These are phyloP conservation scores for Sardinella longiceps DNA, from an alignment of 2,797 vertebrate genomes.

Conservation along the genomic window DNA sequence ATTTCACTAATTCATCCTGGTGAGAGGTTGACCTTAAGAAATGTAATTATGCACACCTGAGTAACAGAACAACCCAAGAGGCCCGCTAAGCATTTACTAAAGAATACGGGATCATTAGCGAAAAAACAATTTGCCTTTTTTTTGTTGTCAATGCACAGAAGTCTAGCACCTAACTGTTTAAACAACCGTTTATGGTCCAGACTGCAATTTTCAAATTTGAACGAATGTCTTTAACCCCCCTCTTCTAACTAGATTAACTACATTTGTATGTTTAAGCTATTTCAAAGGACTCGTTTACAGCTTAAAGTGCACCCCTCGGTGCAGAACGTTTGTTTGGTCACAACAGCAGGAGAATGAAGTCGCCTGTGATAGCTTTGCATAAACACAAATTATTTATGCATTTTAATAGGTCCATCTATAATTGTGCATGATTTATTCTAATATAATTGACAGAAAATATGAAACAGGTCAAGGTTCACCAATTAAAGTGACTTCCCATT, in stretches of 20 bases:
- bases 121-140: conserved; percentile 76
- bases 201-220: conserved; percentile 27
- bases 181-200: conserved; percentile 56
- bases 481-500: conserved; percentile 99
- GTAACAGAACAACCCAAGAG: conserved; percentile 77
- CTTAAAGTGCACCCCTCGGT: conserved; percentile 45
- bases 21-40: conserved; percentile 86
- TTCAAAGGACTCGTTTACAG: conserved; percentile 25
- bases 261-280: conserved; percentile 7
- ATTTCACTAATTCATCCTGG: conserved; percentile 84
- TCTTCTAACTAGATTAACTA: not conserved
- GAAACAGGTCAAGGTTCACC: conserved; percentile 96
- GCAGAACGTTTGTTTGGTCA: conserved; percentile 75
- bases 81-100: conserved; percentile 73
- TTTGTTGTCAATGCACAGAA: conserved; percentile 50
- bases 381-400: conserved; percentile 98
- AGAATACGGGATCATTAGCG: conserved; percentile 79
- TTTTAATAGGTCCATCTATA: conserved; percentile 96
- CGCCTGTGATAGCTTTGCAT: conserved; percentile 71
- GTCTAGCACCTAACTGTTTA: conserved; percentile 60
- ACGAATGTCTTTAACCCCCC: conserved; percentile 5
- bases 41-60: conserved; percentile 85
- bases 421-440: conserved; percentile 99
- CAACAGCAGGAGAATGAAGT: conserved; percentile 70
- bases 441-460: conserved; percentile 99